Evolutionary conservation across 2,888 invertebrate genomes (phyloP).

Genomic region (Halictus quadricinctus): DNA sequence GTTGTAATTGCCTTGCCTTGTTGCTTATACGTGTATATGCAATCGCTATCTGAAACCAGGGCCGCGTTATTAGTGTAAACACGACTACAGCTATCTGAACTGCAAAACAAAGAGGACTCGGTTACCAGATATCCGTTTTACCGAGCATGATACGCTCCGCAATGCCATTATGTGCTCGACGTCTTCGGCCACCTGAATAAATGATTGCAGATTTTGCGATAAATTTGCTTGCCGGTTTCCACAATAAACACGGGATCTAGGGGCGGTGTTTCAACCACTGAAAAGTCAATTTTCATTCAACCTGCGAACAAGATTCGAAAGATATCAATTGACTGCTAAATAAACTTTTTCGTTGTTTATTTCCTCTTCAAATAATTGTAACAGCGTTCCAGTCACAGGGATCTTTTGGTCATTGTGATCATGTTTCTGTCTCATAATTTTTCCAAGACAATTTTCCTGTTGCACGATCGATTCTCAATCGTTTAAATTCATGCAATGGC

Average conservation of each 20-base stretch:
- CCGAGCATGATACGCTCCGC: slow-evolving; percentile 12
- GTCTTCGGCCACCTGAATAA: slow-evolving; percentile 45
- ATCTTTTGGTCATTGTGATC: too few relatives aligned
- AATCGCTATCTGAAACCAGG: slow-evolving; percentile 16
- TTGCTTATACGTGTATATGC: slow-evolving; percentile 49
- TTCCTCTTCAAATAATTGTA: too few relatives aligned
- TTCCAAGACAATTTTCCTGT: background rate
- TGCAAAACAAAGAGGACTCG: slow-evolving; percentile 39
- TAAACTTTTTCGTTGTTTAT: background rate
- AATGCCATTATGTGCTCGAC: slow-evolving; percentile 4
- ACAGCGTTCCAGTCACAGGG: too few relatives aligned
- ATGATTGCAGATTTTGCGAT: slow-evolving; percentile 30
- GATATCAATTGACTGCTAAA: background rate
- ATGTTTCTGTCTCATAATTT: too few relatives aligned
- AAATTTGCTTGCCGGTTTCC: background rate
- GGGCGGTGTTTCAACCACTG: background rate
- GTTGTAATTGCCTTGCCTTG: slow-evolving; percentile 60
- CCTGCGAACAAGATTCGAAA: background rate
- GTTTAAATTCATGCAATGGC: background rate
- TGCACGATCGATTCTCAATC: background rate
- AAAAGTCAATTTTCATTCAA: background rate
- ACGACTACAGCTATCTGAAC: slow-evolving; percentile 12
- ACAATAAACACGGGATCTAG: background rate
- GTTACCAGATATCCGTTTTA: slow-evolving; percentile 29
- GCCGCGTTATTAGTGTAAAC: slow-evolving; percentile 53